Percentiles rank a stretch among this genome's conserved stretches.
These are phyloP conservation scores for Chloroceryle aenea DNA, from an alignment of 2,113 vertebrate species.

Conservation along the genomic window DNA sequence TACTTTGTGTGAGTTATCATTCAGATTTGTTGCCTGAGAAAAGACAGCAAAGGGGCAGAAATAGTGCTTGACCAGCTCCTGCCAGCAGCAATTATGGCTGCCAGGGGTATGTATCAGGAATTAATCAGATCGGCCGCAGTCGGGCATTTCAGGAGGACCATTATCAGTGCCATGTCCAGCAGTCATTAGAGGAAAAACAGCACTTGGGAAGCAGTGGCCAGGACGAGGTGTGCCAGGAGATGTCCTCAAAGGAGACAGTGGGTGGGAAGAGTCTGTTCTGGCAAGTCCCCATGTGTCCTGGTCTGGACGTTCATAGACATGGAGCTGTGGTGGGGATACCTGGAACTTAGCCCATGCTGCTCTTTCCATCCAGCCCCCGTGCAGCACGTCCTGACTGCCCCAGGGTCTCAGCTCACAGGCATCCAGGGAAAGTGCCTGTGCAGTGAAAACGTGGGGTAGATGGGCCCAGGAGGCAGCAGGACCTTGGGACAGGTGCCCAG, in stretches of 20 bases:
- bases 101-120: neutral
- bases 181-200: neutral
- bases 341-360: neutral
- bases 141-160: neutral
- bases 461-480: neutral
- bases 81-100: constrained; percentile 25
- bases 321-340: neutral
- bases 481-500: neutral
- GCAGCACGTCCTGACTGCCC: neutral
- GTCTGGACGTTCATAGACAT: neutral
- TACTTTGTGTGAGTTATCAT: constrained; percentile 46
- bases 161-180: neutral
- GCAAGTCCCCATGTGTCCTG: fast-evolving
- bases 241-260: fast-evolving
- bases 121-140: neutral
- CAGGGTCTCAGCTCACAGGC: fast-evolving
- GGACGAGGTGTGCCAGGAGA: neutral
- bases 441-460: neutral
- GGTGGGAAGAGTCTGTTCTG: neutral
- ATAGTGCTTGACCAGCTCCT: neutral
- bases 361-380: fast-evolving
- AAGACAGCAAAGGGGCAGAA: constrained; percentile 45
- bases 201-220: neutral
- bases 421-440: neutral
- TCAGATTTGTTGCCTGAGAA: constrained; percentile 61